phyloP scores from a whole-genome alignment of 2,113 vertebrate species.

The Xerus inauris region DNA sequence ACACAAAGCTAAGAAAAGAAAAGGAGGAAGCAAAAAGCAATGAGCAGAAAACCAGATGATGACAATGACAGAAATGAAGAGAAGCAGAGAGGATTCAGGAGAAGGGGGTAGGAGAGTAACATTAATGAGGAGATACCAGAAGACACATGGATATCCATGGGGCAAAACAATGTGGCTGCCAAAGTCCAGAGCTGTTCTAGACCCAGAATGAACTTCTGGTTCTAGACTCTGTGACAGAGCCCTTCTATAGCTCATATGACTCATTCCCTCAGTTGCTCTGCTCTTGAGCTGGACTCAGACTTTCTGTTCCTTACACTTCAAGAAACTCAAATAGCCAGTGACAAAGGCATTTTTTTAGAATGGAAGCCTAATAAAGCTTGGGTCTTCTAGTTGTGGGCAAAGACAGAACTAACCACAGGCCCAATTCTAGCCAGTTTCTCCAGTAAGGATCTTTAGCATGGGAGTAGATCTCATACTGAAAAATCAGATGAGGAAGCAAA shows the following conservation, averaged over 20 bases:
- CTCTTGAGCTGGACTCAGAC: neutral
- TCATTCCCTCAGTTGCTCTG: neutral
- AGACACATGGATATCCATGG: accelerated
- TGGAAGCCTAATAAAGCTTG: neutral
- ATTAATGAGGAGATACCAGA: neutral
- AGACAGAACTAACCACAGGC: neutral
- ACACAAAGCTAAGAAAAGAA: neutral
- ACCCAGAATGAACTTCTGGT: neutral
- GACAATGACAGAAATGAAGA: neutral
- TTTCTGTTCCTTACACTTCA: neutral
- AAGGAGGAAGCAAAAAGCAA: neutral
- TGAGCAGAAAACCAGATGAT: neutral
- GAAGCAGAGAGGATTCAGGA: neutral
- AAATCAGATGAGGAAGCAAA: neutral
- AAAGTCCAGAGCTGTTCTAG: neutral
- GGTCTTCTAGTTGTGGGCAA: neutral
- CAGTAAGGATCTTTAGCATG: neutral
- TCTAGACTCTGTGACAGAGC: neutral
- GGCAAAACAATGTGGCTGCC: neutral
- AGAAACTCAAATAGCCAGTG: neutral
- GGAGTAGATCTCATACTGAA: neutral
- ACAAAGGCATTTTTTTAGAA: neutral
- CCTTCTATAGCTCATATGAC: neutral
- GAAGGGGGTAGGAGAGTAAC: neutral
- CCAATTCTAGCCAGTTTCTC: neutral